Percentiles rank a stretch among this genome's conserved stretches.
These are phyloP conservation scores for Phengaris arion DNA, from an alignment of 2,888 invertebrate species.

Conservation along the genomic window DNA sequence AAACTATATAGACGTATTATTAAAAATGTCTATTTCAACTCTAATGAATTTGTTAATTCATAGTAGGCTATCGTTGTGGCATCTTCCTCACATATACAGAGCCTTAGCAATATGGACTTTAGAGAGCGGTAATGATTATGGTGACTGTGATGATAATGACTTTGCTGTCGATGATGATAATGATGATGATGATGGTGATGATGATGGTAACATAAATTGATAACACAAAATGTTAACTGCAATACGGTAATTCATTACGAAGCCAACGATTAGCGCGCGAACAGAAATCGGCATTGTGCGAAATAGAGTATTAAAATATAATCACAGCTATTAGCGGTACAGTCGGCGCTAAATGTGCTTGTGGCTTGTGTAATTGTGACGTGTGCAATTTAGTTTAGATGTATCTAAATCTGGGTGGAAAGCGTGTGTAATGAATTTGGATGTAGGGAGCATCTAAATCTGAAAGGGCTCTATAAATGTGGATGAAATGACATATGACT, in stretches of 20 bases:
- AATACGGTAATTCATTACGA: not conserved
- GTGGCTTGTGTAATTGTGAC: not conserved
- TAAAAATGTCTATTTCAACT: no score
- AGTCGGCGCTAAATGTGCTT: slow-evolving; percentile 6
- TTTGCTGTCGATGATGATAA: not conserved
- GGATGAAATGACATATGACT: not conserved
- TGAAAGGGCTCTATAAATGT: not conserved
- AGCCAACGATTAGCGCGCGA: not conserved
- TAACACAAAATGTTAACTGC: slow-evolving; percentile 1
- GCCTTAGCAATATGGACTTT: no score
- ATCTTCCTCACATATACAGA: no score
- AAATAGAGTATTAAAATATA: slow-evolving; percentile 1
- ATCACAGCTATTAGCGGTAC: not conserved
- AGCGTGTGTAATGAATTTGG: no score
- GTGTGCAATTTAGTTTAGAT: not conserved
- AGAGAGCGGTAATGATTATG: no score
- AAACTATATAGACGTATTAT: no score
- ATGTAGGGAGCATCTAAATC: no score
- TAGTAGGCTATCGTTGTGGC: no score
- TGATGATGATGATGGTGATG: not conserved
- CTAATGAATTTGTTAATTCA: no score
- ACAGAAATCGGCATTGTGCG: slow-evolving; percentile 4
- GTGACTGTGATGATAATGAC: no score
- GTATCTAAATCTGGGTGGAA: not conserved
- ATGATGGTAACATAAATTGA: not conserved